phyloP scores from a whole-genome alignment of 1,140 invertebrate genomes.

The Cotesia glomerata region DNA sequence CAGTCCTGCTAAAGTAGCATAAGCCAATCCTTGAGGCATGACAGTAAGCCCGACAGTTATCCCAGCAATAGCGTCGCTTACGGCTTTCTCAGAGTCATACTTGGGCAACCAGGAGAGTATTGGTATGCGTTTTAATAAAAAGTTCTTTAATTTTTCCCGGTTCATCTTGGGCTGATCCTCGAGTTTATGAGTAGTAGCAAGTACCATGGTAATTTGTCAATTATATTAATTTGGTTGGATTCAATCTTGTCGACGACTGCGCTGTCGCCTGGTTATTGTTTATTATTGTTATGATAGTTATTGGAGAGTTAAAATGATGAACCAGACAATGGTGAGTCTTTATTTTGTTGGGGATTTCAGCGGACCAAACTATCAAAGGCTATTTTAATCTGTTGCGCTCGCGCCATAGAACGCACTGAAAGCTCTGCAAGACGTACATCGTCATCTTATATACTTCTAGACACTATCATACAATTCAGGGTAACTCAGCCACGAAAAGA shows the following conservation, averaged over 20 bases:
- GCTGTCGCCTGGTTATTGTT: not conserved
- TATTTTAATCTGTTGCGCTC: constrained; percentile 13
- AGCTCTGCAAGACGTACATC: not conserved
- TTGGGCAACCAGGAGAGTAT: constrained; percentile 74
- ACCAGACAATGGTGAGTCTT: not conserved
- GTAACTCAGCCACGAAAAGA: constrained; percentile 4
- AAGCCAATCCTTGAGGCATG: constrained; percentile 87
- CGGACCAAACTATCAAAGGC: not conserved
- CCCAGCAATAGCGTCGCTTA: constrained; percentile 81
- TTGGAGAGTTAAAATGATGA: not conserved
- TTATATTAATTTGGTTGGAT: not conserved
- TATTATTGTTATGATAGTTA: too few species aligned
- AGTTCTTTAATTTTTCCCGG: constrained; percentile 30
- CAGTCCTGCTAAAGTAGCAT: constrained; percentile 82
- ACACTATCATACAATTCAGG: not conserved
- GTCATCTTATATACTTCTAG: not conserved
- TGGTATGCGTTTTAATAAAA: constrained; percentile 62
- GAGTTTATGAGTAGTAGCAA: constrained; percentile 12
- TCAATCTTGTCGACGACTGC: not conserved
- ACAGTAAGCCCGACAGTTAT: constrained; percentile 87
- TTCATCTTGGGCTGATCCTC: not conserved
- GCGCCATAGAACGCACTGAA: constrained; percentile 13
- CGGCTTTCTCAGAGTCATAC: constrained; percentile 74
- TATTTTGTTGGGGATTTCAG: not conserved
- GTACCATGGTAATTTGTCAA: constrained; percentile 7